Evolutionary conservation across 1,140 invertebrate genomes (phyloP), one percentile per base, ranked within the genome.

Genomic region (Listronotus bonariensis): DNA sequence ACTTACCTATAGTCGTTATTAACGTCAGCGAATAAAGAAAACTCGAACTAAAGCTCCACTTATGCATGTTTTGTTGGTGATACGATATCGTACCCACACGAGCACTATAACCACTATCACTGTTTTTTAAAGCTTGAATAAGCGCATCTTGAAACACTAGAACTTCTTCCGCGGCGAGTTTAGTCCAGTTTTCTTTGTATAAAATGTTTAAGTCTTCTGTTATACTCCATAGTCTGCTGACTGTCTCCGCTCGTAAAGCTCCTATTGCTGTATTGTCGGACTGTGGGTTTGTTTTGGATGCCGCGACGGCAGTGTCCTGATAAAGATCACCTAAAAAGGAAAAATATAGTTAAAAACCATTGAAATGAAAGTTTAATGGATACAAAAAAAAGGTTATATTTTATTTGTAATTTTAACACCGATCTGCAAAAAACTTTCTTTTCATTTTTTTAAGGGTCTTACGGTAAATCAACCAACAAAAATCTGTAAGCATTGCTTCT

Each of bases 11-110:
- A 51, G 95, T 98, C 4, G 95, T 97, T 68, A 97, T 96, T 46
- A 97, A 87, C 26, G 96, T 98, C 46, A 98, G 83, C 14, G 94
- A 96, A 80, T 98, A 99, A 12, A 98, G 86, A 79, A 97, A 93
- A 68, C 93, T 92, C 36, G 91, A 90, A 49, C 93, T 90, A 78
- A 96, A 95, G 40, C 89, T 92, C 93, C 93, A 98, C 70, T 89
- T 87, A 74, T 89, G 86, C 42, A 82, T 80, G 63, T 82, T 82
- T 65, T 82, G 82, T 67, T 80, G 78, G 57, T 70, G 77, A n/a
- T n/a, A n/a, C n/a, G n/a, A n/a, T n/a, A n/a, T n/a, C n/a, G n/a
- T n/a, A 40, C 70, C 59, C 71, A 70, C 72, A 9, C 48, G 52
- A 20, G 48, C 41, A 41, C 45, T 79, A 75, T 73, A 71, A 38